phyloP scores from a whole-genome alignment of 2,797 vertebrate genomes.

The Pantherophis alleghaniensis region DNA sequence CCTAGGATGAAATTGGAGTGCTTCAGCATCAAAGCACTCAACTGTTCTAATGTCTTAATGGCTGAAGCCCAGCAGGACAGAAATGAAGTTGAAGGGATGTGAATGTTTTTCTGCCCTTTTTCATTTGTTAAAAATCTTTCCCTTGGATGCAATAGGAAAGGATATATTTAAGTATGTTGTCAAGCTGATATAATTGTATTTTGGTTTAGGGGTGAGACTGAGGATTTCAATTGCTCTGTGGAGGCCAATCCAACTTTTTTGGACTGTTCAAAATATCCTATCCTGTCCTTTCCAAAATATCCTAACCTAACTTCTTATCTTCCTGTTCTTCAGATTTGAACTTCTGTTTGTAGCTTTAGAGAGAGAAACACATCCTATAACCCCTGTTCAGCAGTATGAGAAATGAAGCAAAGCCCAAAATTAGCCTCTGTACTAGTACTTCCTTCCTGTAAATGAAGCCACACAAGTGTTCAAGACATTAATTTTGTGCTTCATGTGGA shows the following conservation, averaged over 20 bases:
- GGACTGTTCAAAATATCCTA: background rate
- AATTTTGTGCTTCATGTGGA: conserved; percentile 49
- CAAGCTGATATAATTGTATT: background rate
- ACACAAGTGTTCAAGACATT: conserved; percentile 24
- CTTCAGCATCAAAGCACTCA: background rate
- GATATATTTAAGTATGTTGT: background rate
- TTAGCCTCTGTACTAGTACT: background rate
- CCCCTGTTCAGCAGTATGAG: background rate
- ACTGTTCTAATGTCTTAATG: background rate
- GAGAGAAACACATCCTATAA: background rate
- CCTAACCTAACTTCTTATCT: background rate
- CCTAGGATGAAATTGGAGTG: background rate
- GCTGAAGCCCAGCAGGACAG: background rate
- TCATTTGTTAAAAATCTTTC: background rate
- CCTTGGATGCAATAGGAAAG: background rate
- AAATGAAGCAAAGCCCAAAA: background rate
- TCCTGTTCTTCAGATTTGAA: background rate
- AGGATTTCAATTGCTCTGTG: background rate
- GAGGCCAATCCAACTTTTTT: background rate
- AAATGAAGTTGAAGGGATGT: background rate
- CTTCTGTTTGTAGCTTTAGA: background rate
- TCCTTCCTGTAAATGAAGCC: background rate
- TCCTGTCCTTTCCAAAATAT: background rate
- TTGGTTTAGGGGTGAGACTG: background rate
- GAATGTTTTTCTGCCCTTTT: background rate